Evolutionary conservation across 2,797 vertebrate species (phyloP), one percentile per base, ranked within the genome.

Genomic region (Melanogrammus aeglefinus): DNA sequence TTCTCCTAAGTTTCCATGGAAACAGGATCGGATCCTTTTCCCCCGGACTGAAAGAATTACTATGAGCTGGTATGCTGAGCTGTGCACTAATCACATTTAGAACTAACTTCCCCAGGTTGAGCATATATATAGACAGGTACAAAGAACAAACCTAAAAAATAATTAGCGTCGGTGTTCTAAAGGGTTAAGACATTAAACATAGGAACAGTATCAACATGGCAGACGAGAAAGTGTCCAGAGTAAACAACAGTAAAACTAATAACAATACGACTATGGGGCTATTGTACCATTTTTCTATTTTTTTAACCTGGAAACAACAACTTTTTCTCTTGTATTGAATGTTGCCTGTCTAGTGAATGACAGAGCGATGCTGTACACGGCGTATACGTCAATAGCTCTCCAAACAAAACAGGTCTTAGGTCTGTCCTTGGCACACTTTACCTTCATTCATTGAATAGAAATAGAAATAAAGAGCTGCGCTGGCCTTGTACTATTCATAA

Each of bases 1-100:
- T 88, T 92, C 87, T 88, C 89, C 90, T 84, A 91, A 76, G 94
- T 95, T 94, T 91, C 94, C 93, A 94, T 95, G 92, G 94, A 92
- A 94, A 95, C 94, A 90, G 84, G 91, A 93, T 24, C 9, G n/a
- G 87, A 87, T 89, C 93, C 90, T 90, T 90, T 83, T 86, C 90
- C 85, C 78, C 87, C 89, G 86, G 89, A 87, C 87, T 27, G 63
- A 66, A 10, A 66, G n/a, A 24, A 27, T 66, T 24, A 66, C 63
- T 66, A 66, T 66, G 63, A 66, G 81, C 86, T 83, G 85, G 89
- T 88, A 82, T 88, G 86, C 91, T 90, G 88, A 92, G 90, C 83
- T 87, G 78, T 88, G 84, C 85, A 81, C 89, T 91, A 91, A 93
- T 92, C 91, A 92, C 91, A 92, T 92, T 92, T 91, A 80, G 83